Percentiles rank a stretch among this genome's conserved stretches.
Conservation (phyloP, 2,113 vertebrate species). For the Noturus placidus region DNA sequence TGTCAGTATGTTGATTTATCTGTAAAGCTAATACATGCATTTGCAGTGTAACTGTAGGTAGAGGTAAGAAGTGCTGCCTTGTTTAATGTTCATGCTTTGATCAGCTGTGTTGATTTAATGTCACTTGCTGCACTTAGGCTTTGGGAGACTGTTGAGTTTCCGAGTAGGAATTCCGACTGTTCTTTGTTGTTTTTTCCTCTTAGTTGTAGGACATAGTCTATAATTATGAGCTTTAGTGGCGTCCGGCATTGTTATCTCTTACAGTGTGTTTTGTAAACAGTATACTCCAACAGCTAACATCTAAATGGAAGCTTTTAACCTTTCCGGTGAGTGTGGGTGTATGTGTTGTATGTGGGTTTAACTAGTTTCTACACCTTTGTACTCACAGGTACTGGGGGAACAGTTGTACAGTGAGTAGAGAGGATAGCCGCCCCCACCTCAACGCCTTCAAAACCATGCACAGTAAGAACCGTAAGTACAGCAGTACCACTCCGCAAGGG, state of each 20-base stretch:
- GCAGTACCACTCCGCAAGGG: conserved; percentile 30
- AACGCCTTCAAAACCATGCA: conserved; percentile 72
- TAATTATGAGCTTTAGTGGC: neutral
- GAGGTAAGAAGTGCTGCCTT: too few relatives aligned
- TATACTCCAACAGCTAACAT: neutral
- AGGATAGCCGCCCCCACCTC: conserved; percentile 59
- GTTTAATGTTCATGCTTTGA: neutral
- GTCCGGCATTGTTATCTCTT: neutral
- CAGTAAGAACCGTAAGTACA: conserved; percentile 77
- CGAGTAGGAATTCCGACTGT: neutral
- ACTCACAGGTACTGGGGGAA: conserved; percentile 69
- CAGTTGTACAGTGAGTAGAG: conserved; percentile 71
- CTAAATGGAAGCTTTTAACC: neutral
- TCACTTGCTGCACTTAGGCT: neutral
- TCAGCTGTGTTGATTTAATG: neutral
- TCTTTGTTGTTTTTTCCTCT: neutral
- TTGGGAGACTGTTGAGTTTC: too few relatives aligned
- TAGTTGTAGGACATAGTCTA: neutral
- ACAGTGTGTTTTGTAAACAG: neutral
- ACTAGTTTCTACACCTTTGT: conserved; percentile 29
- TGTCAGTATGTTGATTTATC: too few relatives aligned
- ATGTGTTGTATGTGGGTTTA: neutral
- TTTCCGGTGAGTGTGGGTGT: neutral
- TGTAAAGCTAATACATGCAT: too few relatives aligned
- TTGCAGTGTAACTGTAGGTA: too few relatives aligned